Conservation (phyloP, 23 tunicate species). For the Ciona savignyi region DNA sequence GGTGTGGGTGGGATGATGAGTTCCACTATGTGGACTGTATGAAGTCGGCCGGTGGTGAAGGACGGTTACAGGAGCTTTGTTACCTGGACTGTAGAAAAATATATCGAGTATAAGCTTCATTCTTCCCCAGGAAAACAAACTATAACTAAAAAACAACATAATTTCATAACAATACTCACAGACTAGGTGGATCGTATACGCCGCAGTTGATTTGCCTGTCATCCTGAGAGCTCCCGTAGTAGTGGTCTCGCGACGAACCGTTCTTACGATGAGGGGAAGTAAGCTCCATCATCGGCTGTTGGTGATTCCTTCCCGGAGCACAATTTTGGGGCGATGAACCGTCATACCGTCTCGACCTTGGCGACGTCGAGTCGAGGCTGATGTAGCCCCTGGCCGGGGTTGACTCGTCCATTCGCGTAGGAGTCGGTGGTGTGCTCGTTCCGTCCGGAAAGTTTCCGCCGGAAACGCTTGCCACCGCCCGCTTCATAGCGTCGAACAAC, state of each 20-base stretch:
- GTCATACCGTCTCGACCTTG: slow-evolving; percentile 6
- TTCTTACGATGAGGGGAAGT: slow-evolving; percentile 22
- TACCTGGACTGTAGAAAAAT: slow-evolving; percentile 13
- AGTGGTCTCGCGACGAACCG: background rate
- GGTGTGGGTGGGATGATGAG: background rate
- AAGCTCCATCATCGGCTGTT: slow-evolving; percentile 58
- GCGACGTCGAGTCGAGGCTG: slow-evolving; percentile 33
- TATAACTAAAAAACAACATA: too few relatives aligned
- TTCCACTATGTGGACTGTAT: background rate
- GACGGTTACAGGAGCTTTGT: slow-evolving; percentile 58
- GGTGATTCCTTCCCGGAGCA: background rate
- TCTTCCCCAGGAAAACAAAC: too few relatives aligned
- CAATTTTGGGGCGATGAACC: slow-evolving; percentile 8
- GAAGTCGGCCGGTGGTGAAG: slow-evolving; percentile 46
- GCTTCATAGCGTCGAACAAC: slow-evolving; percentile 41
- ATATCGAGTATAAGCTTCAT: background rate
- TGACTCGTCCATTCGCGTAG: background rate
- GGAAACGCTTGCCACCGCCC: slow-evolving; percentile 26
- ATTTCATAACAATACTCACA: too few relatives aligned
- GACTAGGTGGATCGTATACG: background rate
- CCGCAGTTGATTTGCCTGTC: background rate
- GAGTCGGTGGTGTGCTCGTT: background rate
- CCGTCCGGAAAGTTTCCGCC: background rate
- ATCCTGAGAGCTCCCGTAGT: background rate
- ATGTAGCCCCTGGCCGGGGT: slow-evolving; percentile 11